Percentiles rank a stretch among this genome's conserved stretches.
Conservation (phyloP, 1,140 invertebrate genomes). For the Drosophila obscura region DNA sequence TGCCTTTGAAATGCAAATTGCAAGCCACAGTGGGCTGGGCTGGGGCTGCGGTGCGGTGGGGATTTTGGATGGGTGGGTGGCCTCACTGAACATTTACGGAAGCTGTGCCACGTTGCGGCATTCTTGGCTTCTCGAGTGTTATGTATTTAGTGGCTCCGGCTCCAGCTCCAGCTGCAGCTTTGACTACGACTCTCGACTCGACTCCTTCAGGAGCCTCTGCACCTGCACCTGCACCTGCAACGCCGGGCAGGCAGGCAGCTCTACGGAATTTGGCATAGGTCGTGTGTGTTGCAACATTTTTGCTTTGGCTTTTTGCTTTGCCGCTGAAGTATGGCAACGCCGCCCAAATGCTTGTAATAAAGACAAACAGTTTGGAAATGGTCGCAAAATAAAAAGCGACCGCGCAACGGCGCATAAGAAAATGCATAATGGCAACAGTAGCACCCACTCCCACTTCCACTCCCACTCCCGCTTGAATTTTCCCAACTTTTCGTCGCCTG, state of each 20-base stretch:
- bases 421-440: constrained; percentile 69
- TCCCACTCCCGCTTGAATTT: constrained; percentile 13
- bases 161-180: constrained; percentile 7
- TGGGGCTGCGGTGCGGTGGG: too few species aligned
- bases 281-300: constrained; percentile 8
- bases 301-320: constrained; percentile 26
- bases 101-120: constrained; percentile 59
- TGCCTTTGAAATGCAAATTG: constrained; percentile 80
- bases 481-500: not conserved
- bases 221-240: constrained; percentile 28
- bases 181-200: not conserved
- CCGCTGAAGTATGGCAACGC: constrained; percentile 50
- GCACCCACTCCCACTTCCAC: constrained; percentile 12
- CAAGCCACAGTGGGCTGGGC: constrained; percentile 46
- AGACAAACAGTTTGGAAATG: constrained; percentile 71
- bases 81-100: constrained; percentile 36
- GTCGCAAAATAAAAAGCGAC: constrained; percentile 24
- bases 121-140: constrained; percentile 73
- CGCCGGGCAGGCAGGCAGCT: constrained; percentile 14
- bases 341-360: constrained; percentile 60
- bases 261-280: constrained; percentile 50
- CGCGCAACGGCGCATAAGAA: constrained; percentile 23
- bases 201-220: not conserved
- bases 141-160: constrained; percentile 71
- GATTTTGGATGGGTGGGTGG: not conserved